phyloP scores from a whole-genome alignment of 2,113 vertebrate species.

The Pluvianellus socialis region DNA sequence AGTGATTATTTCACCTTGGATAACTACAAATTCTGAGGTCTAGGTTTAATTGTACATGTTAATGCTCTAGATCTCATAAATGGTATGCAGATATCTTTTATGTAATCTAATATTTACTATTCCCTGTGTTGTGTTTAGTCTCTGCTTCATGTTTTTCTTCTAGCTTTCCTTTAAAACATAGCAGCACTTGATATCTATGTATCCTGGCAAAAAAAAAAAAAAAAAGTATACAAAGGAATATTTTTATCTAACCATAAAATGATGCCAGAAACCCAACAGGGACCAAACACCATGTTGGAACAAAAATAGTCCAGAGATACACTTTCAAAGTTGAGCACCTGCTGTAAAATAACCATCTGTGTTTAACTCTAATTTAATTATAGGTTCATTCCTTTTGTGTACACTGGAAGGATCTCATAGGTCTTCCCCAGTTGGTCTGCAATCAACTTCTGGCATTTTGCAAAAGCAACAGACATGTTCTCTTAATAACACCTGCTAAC shows the following conservation, averaged over 20 bases:
- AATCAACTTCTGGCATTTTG: constrained; percentile 75
- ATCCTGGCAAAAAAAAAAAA: neutral
- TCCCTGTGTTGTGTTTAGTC: neutral
- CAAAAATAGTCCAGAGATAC: constrained; percentile 66
- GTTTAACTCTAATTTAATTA: constrained; percentile 84
- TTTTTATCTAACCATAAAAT: constrained; percentile 50
- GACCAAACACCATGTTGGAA: constrained; percentile 65
- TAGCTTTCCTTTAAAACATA: neutral
- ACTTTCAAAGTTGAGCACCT: constrained; percentile 76
- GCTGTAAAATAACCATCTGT: constrained; percentile 81
- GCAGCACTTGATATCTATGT: neutral
- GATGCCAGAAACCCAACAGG: constrained; percentile 58
- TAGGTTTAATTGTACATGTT: neutral
- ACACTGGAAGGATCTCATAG: constrained; percentile 67
- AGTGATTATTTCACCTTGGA: neutral
- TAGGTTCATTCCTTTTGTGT: constrained; percentile 74
- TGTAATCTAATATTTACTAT: neutral
- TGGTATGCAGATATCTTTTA: neutral
- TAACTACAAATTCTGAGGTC: neutral
- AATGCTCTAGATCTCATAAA: neutral
- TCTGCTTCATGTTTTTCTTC: neutral
- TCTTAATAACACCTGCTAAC: constrained; percentile 71
- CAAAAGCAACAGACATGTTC: constrained; percentile 68
- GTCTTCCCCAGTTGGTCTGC: constrained; percentile 66
- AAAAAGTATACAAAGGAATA: constrained; percentile 11